Evolutionary conservation across 2,113 vertebrate species (phyloP).

Genomic region (Toxotes chatareus): DNA sequence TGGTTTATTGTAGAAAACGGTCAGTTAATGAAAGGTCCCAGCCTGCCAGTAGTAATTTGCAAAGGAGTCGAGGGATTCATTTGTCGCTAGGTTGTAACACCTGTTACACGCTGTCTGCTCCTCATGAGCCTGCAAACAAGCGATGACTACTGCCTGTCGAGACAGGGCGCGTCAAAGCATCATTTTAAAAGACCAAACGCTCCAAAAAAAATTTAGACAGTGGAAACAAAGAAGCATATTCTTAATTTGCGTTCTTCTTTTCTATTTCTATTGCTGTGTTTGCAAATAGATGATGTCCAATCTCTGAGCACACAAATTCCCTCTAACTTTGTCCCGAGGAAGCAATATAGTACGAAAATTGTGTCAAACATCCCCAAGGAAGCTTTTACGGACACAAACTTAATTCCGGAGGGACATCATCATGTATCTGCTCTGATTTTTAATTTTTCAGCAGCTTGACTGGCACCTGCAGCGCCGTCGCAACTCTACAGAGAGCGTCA

Average conservation of each 20-base stretch:
- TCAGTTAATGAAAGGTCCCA: background rate
- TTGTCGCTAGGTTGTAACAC: background rate
- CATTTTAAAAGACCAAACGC: background rate
- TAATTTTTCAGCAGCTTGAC: background rate
- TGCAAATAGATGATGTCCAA: background rate
- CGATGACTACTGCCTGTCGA: no score
- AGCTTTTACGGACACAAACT: background rate
- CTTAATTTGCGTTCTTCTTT: background rate
- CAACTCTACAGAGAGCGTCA: conserved; percentile 8
- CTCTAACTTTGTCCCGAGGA: background rate
- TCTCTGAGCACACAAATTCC: background rate
- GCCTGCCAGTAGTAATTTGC: background rate
- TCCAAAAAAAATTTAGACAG: background rate
- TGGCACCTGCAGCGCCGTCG: conserved; percentile 10
- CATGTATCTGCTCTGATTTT: no score
- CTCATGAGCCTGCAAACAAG: background rate
- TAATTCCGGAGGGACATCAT: no score
- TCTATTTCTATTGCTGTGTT: background rate
- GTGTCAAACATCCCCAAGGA: no score
- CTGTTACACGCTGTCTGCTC: background rate
- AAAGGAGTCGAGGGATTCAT: background rate
- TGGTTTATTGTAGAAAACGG: background rate
- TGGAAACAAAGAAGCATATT: background rate
- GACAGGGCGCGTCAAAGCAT: background rate
- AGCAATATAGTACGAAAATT: no score